Evolutionary conservation across 2,888 invertebrate genomes (phyloP), one percentile per base, ranked within the genome.

Genomic region (Tyria jacobaeae): DNA sequence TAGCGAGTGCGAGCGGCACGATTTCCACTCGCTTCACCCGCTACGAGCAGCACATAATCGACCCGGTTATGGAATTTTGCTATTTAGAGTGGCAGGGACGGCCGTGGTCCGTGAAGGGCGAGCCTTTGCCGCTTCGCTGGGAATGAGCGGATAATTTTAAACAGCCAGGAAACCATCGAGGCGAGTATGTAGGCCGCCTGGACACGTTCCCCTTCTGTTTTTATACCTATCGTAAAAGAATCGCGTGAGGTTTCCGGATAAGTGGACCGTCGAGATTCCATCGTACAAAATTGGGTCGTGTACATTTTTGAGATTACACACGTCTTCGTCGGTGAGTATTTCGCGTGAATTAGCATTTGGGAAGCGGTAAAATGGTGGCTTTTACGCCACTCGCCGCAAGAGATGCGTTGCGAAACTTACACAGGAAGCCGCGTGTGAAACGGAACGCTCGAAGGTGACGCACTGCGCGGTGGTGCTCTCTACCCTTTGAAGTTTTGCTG

Each of bases 161-260:
- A 87, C 88, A 86, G 86, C 79, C 89, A 89, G 91, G 91, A 92
- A 90, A 89, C 82, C 92, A 91, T 80, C 86, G 87, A 83, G 89
- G 89, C 91, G 91, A 85, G 85, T 84, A 91, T 91, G 78, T 91
- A 89, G 91, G 90, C 84, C 91, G 90, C 85, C 87, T 87, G 90
- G 87, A 86, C 85, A 85, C 85, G 78, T 76, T 80, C 83, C 86
- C 84, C 78, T 77, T 73, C 76, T 70, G 82, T 82, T 86, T 89
- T 87, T 86, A 89, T 86, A 86, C 86, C 83, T 87, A 86, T 87
- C 89, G 87, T 89, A 85, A 88, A 86, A 87, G 68, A 77, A 75
- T 73, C 78, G 75, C 83, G 80, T 79, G 85, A 86, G 87, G 87
- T 90, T 91, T 91, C 89, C 89, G 92, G 87, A 88, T 84, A 89